Evolutionary conservation across 2,113 vertebrate species (phyloP).

Genomic region (Cyanoliseus patagonus): DNA sequence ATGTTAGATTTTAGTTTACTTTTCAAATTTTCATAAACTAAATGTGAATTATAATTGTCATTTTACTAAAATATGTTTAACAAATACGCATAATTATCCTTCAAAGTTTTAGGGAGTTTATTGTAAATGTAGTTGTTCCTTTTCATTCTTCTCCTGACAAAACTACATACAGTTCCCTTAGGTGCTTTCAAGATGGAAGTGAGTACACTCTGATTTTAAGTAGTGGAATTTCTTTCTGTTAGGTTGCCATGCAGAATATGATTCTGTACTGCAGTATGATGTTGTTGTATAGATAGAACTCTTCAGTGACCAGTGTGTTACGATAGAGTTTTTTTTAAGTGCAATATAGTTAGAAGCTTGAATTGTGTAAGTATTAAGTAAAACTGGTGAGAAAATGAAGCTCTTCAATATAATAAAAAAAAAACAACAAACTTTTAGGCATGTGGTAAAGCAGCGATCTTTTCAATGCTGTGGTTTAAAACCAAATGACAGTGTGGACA

Average conservation of each 20-base stretch:
- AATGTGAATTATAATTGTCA: background rate
- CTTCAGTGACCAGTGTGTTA: background rate
- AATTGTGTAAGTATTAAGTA: background rate
- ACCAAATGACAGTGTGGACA: background rate
- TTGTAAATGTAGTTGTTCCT: background rate
- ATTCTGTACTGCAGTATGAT: background rate
- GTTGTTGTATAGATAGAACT: background rate
- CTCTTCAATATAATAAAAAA: background rate
- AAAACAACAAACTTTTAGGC: background rate
- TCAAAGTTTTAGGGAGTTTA: background rate
- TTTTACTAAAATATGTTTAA: background rate
- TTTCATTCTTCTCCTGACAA: background rate
- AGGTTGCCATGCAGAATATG: background rate
- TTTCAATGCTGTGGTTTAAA: background rate
- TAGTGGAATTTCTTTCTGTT: background rate
- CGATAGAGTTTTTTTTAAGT: background rate
- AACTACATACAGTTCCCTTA: background rate
- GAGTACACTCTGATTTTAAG: background rate
- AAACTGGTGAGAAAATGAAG: background rate
- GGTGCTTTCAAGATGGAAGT: fast-evolving
- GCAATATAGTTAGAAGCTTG: background rate
- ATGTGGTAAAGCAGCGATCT: background rate
- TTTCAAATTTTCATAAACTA: slow-evolving; percentile 20
- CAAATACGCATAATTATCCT: background rate
- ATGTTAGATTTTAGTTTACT: background rate